Percentiles rank a stretch among this genome's conserved stretches.
Conservation (phyloP, 2,113 vertebrate genomes). For the Brachionichthys hirsutus region DNA sequence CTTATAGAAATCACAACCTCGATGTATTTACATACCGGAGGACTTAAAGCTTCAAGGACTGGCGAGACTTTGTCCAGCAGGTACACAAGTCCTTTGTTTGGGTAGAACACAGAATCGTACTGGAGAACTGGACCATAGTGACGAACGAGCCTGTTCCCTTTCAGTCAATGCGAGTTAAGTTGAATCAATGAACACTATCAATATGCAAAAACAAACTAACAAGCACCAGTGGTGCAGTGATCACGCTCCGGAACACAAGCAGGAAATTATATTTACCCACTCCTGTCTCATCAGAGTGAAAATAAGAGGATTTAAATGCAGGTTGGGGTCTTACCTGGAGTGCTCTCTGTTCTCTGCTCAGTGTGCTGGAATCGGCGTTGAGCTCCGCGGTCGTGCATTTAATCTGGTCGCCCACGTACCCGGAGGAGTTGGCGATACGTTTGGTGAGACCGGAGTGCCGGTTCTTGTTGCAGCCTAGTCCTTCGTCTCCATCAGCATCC, state of each 20-base stretch:
- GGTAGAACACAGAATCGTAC: not conserved
- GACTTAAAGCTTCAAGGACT: too few species aligned
- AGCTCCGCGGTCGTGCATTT: constrained; percentile 40
- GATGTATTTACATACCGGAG: too few species aligned
- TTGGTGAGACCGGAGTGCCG: constrained; percentile 24
- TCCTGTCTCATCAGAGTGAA: not conserved
- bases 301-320: not conserved
- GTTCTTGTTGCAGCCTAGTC: not conserved
- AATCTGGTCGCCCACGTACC: constrained; percentile 31
- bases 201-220: constrained; percentile 1
- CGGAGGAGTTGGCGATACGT: constrained; percentile 35
- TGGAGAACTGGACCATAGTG: not conserved
- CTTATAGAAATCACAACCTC: too few species aligned
- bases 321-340: constrained; percentile 35
- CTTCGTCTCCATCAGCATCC: constrained; percentile 19
- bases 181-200: constrained; percentile 4
- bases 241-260: not conserved
- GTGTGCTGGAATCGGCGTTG: constrained; percentile 31
- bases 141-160: not conserved
- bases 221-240: not conserved
- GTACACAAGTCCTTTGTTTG: too few species aligned
- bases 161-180: not conserved
- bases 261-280: constrained; percentile 2
- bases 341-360: constrained; percentile 46
- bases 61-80: too few species aligned